A percentile compares a stretch with the other conserved stretches of the same genome.
phyloP scores from a whole-genome alignment of 2,888 invertebrate genomes.

The Leptopilina myrica region DNA sequence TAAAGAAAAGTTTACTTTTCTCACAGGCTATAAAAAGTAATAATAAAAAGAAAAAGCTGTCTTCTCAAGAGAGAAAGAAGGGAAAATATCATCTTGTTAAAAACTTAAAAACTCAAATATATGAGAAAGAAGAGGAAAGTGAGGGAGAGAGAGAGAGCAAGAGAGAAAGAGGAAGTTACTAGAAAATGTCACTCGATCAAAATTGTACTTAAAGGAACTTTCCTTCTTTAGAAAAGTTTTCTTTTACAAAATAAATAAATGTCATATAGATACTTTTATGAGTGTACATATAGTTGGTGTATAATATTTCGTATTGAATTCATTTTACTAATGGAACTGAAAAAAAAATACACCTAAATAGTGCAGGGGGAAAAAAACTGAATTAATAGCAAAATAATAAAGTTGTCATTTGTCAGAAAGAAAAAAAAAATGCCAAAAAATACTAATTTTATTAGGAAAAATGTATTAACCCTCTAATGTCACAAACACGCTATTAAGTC shows the following conservation, averaged over 20 bases:
- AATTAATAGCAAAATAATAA: no score
- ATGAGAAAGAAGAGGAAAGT: neutral
- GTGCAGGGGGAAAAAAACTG: no score
- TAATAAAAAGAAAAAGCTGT: neutral
- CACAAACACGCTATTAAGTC: neutral
- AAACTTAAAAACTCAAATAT: constrained; percentile 14
- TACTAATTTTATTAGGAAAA: neutral
- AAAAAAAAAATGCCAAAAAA: neutral
- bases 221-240: no score
- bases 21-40: neutral
- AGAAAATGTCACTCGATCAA: neutral
- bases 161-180: neutral
- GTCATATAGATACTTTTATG: neutral
- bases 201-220: neutral
- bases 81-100: constrained; percentile 5
- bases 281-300: no score
- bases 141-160: no score
- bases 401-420: neutral
- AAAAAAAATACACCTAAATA: no score
- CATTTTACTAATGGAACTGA: no score
- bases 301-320: no score
- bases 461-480: neutral
- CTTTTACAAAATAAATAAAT: neutral
- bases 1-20: neutral
- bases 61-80: neutral